Base-by-base conservation (phyloP, 2,113 vertebrate genomes). In the Rallus limicola region DNA sequence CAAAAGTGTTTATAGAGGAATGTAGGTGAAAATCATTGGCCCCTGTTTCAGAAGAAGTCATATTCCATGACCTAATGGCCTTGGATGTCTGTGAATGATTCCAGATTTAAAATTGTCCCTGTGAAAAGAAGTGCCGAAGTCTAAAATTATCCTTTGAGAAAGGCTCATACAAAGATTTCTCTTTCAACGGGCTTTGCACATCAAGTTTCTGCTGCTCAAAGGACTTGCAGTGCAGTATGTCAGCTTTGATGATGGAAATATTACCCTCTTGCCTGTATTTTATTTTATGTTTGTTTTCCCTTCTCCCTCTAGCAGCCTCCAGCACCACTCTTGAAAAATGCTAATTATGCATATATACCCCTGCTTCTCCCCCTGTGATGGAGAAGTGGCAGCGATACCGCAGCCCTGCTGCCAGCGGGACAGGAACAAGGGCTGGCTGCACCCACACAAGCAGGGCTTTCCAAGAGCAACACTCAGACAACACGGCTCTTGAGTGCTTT, bases 231-330 rank as follows among this genome's bases (percentile, higher is more conserved):
- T 33, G 55, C 79, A 53, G 25, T 10, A 6, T 62, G 87, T 80
- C 64, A 38, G 59, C 82, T 93, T 92, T 87, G 87, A 65, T 69
- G 84, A 93, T 36, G 86, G 92, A 96, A 91, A 85, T 86, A 90
- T 24, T 87, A 40, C 63, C 50, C 78, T 85, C 82, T 91, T 93
- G 59, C 87, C 90, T 55, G 55, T 38, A 10, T 89, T 96, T 69
- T 89, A 69, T 68, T 91, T 91, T 89, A 75, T 58, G 40, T 82
- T 92, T 95, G 75, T 80, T 96, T 96, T 96, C 90, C 56, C 87
- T 91, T 80, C 79, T 95, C 69, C 72, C 34, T 74, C 36, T 53
- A 55, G 64, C 63, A 70, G 71, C 56, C 50, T 79, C 36, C 78
- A 85, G 59, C 36, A 63, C 50, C 14, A 8, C 86, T 77, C 64